Evolutionary conservation across 2,797 vertebrate genomes (phyloP).

Genomic region (Miichthys miiuy): DNA sequence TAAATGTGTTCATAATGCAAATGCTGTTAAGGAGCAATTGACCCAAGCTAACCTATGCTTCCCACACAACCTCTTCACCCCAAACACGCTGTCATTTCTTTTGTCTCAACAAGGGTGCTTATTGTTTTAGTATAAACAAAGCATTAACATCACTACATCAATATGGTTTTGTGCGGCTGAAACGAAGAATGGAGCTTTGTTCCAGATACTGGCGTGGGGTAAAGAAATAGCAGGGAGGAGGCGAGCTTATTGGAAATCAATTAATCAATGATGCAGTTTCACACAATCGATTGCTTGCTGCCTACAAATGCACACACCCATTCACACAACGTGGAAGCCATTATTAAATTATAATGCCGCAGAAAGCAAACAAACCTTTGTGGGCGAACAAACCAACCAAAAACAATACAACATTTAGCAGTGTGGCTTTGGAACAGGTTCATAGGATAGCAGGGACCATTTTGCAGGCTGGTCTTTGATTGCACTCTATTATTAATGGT

Average conservation of each 20-base stretch:
- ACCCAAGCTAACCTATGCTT: slow-evolving; percentile 66
- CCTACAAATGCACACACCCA: not conserved
- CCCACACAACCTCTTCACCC: slow-evolving; percentile 62
- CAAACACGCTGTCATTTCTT: slow-evolving; percentile 53
- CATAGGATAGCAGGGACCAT: slow-evolving; percentile 15
- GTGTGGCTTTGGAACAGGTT: slow-evolving; percentile 20
- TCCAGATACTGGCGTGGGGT: slow-evolving; percentile 24
- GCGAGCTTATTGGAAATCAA: slow-evolving; percentile 67
- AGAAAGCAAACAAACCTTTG: slow-evolving; percentile 33
- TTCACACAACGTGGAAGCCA: not conserved
- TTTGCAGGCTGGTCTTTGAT: slow-evolving; percentile 63
- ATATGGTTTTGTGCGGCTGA: slow-evolving; percentile 40
- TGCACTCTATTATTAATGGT: slow-evolving; percentile 75
- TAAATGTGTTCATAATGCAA: slow-evolving; percentile 35
- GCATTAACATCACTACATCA: slow-evolving; percentile 49
- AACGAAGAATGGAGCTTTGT: slow-evolving; percentile 44
- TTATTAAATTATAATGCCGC: slow-evolving; percentile 27
- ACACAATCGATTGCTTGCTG: slow-evolving; percentile 48
- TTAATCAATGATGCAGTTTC: slow-evolving; percentile 64
- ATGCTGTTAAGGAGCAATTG: slow-evolving; percentile 53
- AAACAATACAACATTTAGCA: slow-evolving; percentile 10
- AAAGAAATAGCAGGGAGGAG: slow-evolving; percentile 44
- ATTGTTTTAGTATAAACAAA: slow-evolving; percentile 73
- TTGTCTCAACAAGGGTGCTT: slow-evolving; percentile 58
- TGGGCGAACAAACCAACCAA: slow-evolving; percentile 9